phyloP scores from a whole-genome alignment of 2,888 invertebrate genomes.

The Itoplectis maculator region DNA sequence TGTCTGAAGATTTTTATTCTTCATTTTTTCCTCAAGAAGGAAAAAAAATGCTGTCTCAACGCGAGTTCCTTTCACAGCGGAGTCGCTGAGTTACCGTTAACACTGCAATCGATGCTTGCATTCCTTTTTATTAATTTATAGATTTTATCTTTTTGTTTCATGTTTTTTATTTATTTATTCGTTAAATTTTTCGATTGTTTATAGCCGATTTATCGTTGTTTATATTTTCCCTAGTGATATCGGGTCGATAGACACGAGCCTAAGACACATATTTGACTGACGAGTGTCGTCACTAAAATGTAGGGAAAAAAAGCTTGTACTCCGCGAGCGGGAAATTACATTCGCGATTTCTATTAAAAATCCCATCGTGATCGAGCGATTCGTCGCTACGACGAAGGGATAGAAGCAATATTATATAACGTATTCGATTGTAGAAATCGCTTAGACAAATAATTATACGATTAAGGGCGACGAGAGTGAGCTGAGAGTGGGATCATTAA shows the following conservation, averaged over 20 bases:
- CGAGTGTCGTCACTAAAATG: slow-evolving; percentile 51
- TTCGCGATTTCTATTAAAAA: slow-evolving; percentile 36
- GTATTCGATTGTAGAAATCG: slow-evolving; percentile 59
- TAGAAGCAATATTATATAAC: slow-evolving; percentile 60
- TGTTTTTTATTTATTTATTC: slow-evolving; percentile 38
- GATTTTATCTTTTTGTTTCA: background rate
- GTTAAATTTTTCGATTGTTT: slow-evolving; percentile 33
- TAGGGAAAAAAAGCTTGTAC: slow-evolving; percentile 13
- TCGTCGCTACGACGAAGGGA: slow-evolving; percentile 17
- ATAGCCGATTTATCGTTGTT: slow-evolving; percentile 31
- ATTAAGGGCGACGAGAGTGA: background rate
- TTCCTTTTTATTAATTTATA: slow-evolving; percentile 21
- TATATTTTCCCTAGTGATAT: slow-evolving; percentile 13
- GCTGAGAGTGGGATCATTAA: slow-evolving; percentile 40
- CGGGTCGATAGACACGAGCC: slow-evolving; percentile 28
- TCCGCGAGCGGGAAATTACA: slow-evolving; percentile 15
- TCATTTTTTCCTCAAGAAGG: slow-evolving; percentile 1
- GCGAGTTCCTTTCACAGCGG: slow-evolving; percentile 23
- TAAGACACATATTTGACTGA: slow-evolving; percentile 47
- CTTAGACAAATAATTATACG: slow-evolving; percentile 37
- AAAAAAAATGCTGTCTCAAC: background rate
- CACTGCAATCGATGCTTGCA: slow-evolving; percentile 7
- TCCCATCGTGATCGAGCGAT: slow-evolving; percentile 2
- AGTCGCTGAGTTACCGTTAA: slow-evolving; percentile 8
- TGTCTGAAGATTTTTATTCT: slow-evolving; percentile 13